Evolutionary conservation across 2,888 invertebrate species (phyloP).

Genomic region (Hyppa rectilinea): DNA sequence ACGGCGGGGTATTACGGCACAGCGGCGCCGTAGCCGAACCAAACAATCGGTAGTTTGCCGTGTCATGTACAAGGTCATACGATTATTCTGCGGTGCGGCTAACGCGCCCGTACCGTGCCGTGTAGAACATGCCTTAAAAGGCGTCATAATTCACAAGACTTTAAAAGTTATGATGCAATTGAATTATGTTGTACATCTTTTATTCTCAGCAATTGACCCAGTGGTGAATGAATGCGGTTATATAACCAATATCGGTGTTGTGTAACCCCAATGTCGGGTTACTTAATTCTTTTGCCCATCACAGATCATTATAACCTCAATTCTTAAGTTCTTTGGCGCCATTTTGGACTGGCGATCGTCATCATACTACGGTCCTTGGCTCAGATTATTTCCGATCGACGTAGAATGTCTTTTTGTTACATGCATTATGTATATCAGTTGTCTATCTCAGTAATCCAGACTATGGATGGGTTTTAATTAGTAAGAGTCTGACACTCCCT

Average conservation of each 20-base stretch:
- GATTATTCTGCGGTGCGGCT: too few species aligned
- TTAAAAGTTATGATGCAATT: constrained; percentile 24
- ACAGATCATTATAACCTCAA: constrained; percentile 9
- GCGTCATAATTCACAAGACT: neutral
- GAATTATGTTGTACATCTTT: constrained; percentile 15
- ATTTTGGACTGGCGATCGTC: neutral
- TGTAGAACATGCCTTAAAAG: too few species aligned
- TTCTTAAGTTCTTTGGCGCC: constrained; percentile 9
- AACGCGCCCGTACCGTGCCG: too few species aligned
- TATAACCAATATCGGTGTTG: constrained; percentile 22
- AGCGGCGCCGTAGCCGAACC: too few species aligned
- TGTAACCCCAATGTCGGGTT: constrained; percentile 26
- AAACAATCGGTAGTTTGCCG: too few species aligned
- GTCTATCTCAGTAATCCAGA: neutral
- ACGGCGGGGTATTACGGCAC: too few species aligned
- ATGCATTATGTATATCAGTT: neutral
- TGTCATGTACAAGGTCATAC: too few species aligned
- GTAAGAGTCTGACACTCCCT: too few species aligned
- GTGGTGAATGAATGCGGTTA: constrained; percentile 33
- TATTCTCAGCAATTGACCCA: constrained; percentile 30
- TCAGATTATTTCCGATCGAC: neutral
- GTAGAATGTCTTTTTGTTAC: neutral
- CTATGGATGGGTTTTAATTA: too few species aligned
- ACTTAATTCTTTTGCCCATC: constrained; percentile 22
- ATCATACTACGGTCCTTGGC: neutral